A percentile compares a stretch with the other conserved stretches of the same genome.
phyloP scores from a whole-genome alignment of 2,113 vertebrate genomes.

The Petrocephalus zakoni region DNA sequence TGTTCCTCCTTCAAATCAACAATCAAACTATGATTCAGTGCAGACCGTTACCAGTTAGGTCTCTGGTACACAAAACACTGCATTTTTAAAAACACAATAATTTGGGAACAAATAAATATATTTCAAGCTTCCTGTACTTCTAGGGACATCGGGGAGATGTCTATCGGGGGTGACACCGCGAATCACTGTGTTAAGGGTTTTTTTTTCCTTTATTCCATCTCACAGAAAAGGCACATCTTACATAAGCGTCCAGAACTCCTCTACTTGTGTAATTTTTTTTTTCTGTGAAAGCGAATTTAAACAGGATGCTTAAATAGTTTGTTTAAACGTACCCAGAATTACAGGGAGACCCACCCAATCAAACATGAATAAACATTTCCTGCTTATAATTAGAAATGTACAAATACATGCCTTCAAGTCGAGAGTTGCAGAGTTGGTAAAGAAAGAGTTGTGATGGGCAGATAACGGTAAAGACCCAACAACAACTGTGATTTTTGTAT shows the following conservation, averaged over 20 bases:
- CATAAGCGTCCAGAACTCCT: constrained; percentile 45
- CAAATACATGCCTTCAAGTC: constrained; percentile 52
- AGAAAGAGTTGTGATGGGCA: constrained; percentile 39
- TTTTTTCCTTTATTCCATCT: not conserved
- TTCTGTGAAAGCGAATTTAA: constrained; percentile 64
- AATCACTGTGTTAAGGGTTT: not conserved
- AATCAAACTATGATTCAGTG: not conserved
- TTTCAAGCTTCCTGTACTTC: not conserved
- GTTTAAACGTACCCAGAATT: constrained; percentile 78
- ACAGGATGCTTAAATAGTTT: constrained; percentile 81
- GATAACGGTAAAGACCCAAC: constrained; percentile 47
- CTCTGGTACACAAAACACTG: not conserved
- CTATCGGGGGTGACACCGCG: constrained; percentile 13
- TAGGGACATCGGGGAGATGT: constrained; percentile 14
- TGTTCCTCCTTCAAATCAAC: not conserved
- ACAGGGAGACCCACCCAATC: constrained; percentile 71
- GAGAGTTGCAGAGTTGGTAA: constrained; percentile 19
- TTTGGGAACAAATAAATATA: not conserved
- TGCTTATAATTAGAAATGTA: constrained; percentile 73
- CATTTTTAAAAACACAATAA: not conserved
- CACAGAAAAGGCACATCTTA: constrained; percentile 36
- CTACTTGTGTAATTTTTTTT: not conserved
- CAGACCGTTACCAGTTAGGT: not conserved
- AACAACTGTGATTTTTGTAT: constrained; percentile 12
- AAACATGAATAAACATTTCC: constrained; percentile 83